Evolutionary conservation across 2,113 vertebrate species (phyloP).

Genomic region (Crotalus helleri): DNA sequence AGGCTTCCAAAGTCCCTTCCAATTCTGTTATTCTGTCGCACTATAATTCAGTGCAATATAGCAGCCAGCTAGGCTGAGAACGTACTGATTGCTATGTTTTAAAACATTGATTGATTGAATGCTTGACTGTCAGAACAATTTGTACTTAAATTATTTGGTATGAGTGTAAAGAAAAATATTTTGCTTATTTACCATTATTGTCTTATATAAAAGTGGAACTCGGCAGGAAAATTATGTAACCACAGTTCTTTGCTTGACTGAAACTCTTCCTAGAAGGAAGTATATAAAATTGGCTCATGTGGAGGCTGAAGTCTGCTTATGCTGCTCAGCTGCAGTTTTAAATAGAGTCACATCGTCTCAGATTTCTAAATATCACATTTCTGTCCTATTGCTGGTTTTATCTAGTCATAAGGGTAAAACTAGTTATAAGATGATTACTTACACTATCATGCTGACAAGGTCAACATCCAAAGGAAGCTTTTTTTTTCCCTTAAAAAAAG

Average conservation of each 20-base stretch:
- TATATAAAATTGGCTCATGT: constrained; percentile 63
- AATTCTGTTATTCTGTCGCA: background rate
- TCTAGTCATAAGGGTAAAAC: constrained; percentile 67
- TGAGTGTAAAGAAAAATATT: background rate
- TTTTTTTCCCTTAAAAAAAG: background rate
- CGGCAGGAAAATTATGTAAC: constrained; percentile 36
- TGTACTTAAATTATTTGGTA: background rate
- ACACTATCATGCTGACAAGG: background rate
- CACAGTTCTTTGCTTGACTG: constrained; percentile 67
- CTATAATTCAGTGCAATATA: background rate
- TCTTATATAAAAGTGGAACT: constrained; percentile 36
- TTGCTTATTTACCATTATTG: background rate
- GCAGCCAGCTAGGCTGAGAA: background rate
- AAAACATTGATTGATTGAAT: background rate
- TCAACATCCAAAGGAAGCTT: background rate
- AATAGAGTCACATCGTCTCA: constrained; percentile 69
- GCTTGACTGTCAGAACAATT: background rate
- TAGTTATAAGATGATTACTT: constrained; percentile 56
- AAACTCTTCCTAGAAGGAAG: constrained; percentile 34
- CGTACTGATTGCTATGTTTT: background rate
- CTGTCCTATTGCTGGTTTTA: constrained; percentile 65
- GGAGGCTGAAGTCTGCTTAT: constrained; percentile 62
- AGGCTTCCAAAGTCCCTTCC: no score
- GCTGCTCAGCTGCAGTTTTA: constrained; percentile 69
- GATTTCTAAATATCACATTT: constrained; percentile 72